Evolutionary conservation across 2,113 vertebrate species (phyloP).

Genomic region (Cepphus grylle): DNA sequence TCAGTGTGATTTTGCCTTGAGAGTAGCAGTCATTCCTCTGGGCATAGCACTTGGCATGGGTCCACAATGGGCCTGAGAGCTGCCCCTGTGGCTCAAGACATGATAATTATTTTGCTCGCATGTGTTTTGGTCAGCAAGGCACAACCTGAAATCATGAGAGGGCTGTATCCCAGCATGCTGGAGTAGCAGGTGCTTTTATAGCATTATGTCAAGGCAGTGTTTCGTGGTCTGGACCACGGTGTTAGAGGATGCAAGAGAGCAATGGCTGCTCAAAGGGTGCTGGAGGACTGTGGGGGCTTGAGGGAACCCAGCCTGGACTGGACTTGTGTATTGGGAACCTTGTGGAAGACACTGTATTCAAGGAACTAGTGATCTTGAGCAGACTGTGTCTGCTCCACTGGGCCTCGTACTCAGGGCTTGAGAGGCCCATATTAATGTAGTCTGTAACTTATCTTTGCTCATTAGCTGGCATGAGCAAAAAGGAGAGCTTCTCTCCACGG

Average conservation of each 20-base stretch:
- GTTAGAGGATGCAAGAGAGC: neutral
- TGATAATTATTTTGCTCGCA: neutral
- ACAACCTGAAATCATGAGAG: neutral
- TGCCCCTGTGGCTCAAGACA: neutral
- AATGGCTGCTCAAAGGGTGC: neutral
- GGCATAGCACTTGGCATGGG: neutral
- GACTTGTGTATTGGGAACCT: neutral
- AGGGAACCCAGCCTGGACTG: neutral
- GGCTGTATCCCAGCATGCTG: neutral
- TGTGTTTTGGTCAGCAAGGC: neutral
- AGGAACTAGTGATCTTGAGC: neutral
- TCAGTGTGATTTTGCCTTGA: neutral
- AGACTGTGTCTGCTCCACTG: neutral
- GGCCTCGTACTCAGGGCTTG: accelerated
- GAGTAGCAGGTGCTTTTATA: neutral
- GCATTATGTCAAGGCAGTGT: neutral
- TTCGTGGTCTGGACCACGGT: too few relatives aligned
- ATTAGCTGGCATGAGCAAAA: neutral
- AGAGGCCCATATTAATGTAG: neutral
- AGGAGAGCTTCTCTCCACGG: neutral
- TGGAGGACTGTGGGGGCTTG: neutral
- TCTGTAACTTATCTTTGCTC: neutral
- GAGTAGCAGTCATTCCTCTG: neutral
- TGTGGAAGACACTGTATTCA: neutral
- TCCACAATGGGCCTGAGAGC: neutral